These are phyloP conservation scores for Aeoliscus strigatus DNA, from an alignment of 2,797 vertebrate species.

Conservation along the genomic window DNA sequence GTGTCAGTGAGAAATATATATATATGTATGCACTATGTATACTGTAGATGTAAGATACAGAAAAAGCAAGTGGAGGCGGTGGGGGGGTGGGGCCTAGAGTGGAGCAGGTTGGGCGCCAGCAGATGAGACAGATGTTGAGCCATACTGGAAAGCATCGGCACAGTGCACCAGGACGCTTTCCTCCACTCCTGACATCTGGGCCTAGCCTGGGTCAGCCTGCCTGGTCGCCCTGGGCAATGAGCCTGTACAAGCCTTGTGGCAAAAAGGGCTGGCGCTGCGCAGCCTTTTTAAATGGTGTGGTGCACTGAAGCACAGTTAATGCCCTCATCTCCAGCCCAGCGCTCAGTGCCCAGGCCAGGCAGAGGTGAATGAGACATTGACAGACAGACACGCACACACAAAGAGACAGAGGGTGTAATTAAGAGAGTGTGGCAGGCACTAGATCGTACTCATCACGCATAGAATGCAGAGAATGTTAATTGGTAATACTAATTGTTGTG, in stretches of 20 bases:
- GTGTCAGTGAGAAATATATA: conserved; percentile 27
- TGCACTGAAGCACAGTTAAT: conserved; percentile 89
- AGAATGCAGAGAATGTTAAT: conserved; percentile 10
- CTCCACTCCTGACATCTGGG: conserved; percentile 96
- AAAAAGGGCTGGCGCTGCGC: conserved; percentile 81
- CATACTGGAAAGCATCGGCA: conserved; percentile 89
- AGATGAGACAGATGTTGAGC: conserved; percentile 95
- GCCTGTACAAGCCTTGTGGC: conserved; percentile 88
- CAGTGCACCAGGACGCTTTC: conserved; percentile 86
- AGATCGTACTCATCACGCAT: conserved; percentile 10
- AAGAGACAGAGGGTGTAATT: conserved; percentile 19
- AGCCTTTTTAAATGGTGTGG: conserved; percentile 86
- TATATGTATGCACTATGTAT: conserved; percentile 33
- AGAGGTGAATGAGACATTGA: conserved; percentile 84
- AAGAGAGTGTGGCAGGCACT: conserved; percentile 6
- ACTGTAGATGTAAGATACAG: conserved; percentile 32
- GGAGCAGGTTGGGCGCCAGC: conserved; percentile 84
- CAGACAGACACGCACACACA: conserved; percentile 30
- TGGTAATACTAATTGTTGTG: not conserved
- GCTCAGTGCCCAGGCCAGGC: conserved; percentile 80
- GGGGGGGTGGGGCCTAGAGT: conserved; percentile 49
- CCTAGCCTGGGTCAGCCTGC: conserved; percentile 81
- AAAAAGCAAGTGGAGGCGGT: conserved; percentile 35
- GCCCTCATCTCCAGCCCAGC: conserved; percentile 85
- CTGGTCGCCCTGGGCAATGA: conserved; percentile 85